A percentile compares a stretch with the other conserved stretches of the same genome.
phyloP scores from a whole-genome alignment of 2,113 vertebrate species.

The Zingel zingel region DNA sequence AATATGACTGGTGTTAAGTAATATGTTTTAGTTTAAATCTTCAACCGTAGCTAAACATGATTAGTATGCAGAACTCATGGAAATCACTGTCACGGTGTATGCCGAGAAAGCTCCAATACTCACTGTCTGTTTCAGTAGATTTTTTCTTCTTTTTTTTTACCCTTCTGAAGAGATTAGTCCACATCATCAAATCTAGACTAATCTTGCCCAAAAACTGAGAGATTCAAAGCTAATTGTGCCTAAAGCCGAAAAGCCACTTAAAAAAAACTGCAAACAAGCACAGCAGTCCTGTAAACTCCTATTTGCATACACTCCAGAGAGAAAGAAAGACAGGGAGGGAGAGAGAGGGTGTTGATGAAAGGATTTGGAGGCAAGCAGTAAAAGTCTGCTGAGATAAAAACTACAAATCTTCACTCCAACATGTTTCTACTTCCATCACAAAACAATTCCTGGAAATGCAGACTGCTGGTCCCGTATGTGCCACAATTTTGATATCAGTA shows the following conservation, averaged over 20 bases:
- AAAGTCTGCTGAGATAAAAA: constrained; percentile 61
- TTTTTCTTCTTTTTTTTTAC: constrained; percentile 3
- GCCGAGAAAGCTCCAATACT: neutral
- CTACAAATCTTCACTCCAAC: constrained; percentile 56
- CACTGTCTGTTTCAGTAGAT: neutral
- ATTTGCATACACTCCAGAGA: constrained; percentile 39
- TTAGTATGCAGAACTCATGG: neutral
- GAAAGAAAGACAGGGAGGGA: neutral
- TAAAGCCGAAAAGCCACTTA: constrained; percentile 35
- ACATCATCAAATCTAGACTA: constrained; percentile 24
- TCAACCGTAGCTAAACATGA: constrained; percentile 4
- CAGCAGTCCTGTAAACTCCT: neutral
- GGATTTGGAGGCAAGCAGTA: constrained; percentile 24
- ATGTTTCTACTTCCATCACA: constrained; percentile 61
- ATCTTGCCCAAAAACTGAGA: constrained; percentile 26
- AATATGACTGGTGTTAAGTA: constrained; percentile 25
- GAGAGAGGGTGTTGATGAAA: constrained; percentile 35
- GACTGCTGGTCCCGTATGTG: constrained; percentile 33
- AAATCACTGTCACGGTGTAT: neutral
- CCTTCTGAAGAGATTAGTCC: constrained; percentile 29
- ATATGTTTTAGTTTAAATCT: constrained; percentile 5
- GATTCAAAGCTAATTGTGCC: constrained; percentile 47
- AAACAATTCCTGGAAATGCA: constrained; percentile 68
- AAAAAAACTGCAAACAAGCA: constrained; percentile 51
- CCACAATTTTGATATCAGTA: constrained; percentile 35